phyloP scores from a whole-genome alignment of 2,797 vertebrate species.

The Melanotaenia parkinsoni region DNA sequence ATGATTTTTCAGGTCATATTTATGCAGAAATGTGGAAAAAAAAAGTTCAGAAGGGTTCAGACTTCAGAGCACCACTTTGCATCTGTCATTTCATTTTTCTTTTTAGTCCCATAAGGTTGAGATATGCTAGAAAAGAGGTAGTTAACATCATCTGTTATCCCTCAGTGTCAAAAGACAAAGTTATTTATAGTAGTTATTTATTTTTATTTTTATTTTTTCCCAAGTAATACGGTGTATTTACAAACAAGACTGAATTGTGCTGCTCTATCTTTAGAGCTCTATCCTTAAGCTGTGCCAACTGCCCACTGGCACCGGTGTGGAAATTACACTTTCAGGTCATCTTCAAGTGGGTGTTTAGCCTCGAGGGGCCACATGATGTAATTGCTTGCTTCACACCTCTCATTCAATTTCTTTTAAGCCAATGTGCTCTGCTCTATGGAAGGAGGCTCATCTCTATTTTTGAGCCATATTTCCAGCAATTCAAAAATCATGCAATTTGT shows the following conservation, averaged over 20 bases:
- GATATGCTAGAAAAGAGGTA: background rate
- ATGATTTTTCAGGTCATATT: too few species aligned
- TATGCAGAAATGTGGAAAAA: too few species aligned
- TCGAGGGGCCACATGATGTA: conserved; percentile 24
- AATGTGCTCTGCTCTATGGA: conserved; percentile 19
- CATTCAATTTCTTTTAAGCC: conserved; percentile 42
- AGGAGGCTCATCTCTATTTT: conserved; percentile 34
- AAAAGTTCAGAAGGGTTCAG: too few species aligned
- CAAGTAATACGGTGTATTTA: background rate
- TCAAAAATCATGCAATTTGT: conserved; percentile 14
- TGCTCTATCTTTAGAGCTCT: background rate
- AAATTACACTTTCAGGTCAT: conserved; percentile 44
- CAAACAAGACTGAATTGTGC: background rate
- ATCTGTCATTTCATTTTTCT: background rate
- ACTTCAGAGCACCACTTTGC: background rate
- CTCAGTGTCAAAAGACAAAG: background rate
- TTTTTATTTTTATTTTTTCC: background rate
- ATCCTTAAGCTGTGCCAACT: conserved; percentile 14
- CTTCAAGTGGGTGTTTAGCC: conserved; percentile 50
- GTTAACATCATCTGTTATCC: background rate
- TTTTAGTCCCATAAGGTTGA: background rate
- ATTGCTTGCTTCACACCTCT: conserved; percentile 54
- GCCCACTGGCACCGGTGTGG: conserved; percentile 17
- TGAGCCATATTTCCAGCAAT: conserved; percentile 28
- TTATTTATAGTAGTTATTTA: background rate